Base-by-base conservation (phyloP, 2,888 invertebrate species). In the Pandemis heparana region DNA sequence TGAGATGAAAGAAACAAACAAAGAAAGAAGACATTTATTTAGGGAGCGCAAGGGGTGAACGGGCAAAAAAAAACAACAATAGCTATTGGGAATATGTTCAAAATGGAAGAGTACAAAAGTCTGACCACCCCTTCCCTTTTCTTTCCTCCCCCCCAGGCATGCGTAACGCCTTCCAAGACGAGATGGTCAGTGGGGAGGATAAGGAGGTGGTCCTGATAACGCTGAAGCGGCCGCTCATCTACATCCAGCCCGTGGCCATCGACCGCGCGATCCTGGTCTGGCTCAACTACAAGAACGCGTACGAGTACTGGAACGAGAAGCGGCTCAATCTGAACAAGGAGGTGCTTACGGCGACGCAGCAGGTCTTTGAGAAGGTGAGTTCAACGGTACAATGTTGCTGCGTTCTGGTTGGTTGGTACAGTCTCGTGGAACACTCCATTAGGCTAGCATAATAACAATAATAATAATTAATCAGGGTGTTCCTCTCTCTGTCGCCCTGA, bases 301-400 rank as follows among this genome's bases (percentile, higher is more conserved):
- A 99, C 87, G 99, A 99, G 88, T 99, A 99, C 91, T 99, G 99
- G 99, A 98, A 98, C 80, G 99, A 99, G 89, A 99, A 99, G 90
- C 94, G 99, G 5, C 97, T 98, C 6, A 98, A 97, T 81, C 94
- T 99, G 59, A 99, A 98, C 85, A 98, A 97, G 82, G 99, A 99
- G 87, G 97, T 98, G 53, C 92, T 97, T 0, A 95, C 96, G 1
- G 96, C 97, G 9, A 97, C 97, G 0, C 96, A 97, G 81, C 96
- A 97, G 85, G 95, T 96, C 4, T 91, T 95, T 62, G 93, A 92
- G 77, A 92, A 92, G 89, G 93, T 92, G 75, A 53, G 62, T 32
- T 32, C 23, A 32, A 32, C 23, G 23, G 3, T 32, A 4, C 4
- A 32, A 2, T 32, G 23, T 32, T 32, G 23, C 23, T 2, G 23